Conservation (phyloP, 92 coral and sea anemone species). For the Bergia puertoricense region DNA sequence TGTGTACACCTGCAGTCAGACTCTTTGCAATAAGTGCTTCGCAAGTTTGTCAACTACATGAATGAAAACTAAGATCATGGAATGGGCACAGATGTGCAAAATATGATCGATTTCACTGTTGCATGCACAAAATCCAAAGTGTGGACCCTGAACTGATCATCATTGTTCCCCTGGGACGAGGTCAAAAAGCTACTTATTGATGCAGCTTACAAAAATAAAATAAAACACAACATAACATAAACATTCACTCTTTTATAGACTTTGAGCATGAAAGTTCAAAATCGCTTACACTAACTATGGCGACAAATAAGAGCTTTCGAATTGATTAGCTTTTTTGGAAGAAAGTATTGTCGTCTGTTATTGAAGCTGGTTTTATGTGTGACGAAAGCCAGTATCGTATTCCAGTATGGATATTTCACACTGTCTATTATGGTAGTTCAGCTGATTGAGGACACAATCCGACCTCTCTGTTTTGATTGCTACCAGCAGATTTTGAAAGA, state of each 20-base stretch:
- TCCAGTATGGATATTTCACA: background rate
- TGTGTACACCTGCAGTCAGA: background rate
- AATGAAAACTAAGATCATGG: background rate
- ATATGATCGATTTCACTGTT: conserved; percentile 20
- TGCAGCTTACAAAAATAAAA: background rate
- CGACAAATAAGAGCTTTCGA: background rate
- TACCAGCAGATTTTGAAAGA: background rate
- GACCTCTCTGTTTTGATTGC: background rate
- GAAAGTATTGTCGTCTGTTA: background rate
- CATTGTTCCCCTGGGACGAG: conserved; percentile 30
- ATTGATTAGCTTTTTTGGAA: background rate
- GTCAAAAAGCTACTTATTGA: conserved; percentile 9
- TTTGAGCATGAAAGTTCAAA: background rate
- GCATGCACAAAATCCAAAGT: conserved; percentile 7
- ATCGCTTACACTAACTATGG: background rate
- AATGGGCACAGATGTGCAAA: conserved; percentile 21
- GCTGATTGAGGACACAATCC: background rate
- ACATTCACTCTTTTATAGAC: conserved; percentile 12
- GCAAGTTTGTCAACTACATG: background rate
- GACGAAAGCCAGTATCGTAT: conserved; percentile 5
- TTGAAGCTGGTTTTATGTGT: background rate
- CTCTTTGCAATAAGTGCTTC: background rate
- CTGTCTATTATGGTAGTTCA: background rate
- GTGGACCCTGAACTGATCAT: background rate
- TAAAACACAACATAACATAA: background rate